A percentile compares a stretch with the other conserved stretches of the same genome.
Conservation (phyloP, 2,888 invertebrate genomes). For the Tetragnatha montana region DNA sequence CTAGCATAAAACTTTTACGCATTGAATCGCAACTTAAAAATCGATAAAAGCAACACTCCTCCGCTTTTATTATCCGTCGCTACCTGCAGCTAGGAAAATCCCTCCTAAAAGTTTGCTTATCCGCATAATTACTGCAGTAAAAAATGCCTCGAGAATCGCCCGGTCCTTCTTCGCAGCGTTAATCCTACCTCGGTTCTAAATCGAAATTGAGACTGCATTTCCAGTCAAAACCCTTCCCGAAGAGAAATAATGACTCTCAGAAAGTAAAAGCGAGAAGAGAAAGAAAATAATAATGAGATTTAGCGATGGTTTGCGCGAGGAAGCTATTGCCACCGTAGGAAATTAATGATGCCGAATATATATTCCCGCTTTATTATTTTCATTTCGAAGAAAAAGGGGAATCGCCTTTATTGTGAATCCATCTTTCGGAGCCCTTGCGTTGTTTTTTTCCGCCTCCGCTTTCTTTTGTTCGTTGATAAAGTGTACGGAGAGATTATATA, state of each 20-base stretch:
- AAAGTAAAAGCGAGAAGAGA: neutral
- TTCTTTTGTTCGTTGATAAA: neutral
- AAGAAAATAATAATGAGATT: conserved; percentile 26
- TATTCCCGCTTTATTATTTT: conserved; percentile 5
- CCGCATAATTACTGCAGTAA: neutral
- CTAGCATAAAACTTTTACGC: too few relatives aligned
- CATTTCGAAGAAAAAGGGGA: neutral
- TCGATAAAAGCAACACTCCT: too few relatives aligned
- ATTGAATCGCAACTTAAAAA: too few relatives aligned
- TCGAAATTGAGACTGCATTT: conserved; percentile 1
- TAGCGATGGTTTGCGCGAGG: conserved; percentile 1
- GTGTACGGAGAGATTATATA: conserved; percentile 12
- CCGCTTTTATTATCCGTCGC: too few relatives aligned
- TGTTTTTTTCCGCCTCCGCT: neutral
- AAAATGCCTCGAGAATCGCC: neutral
- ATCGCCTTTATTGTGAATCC: conserved; percentile 9
- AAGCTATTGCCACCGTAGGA: conserved; percentile 15
- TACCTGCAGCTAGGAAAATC: neutral
- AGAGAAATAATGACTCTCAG: conserved; percentile 14
- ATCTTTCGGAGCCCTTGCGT: neutral
- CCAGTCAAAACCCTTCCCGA: neutral
- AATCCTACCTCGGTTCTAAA: conserved; percentile 9
- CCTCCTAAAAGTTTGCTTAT: neutral
- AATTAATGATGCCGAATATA: conserved; percentile 24
- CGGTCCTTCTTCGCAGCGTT: neutral